Evolutionary conservation across 2,888 invertebrate genomes (phyloP).

Genomic region (Allophyes oxyacanthae): DNA sequence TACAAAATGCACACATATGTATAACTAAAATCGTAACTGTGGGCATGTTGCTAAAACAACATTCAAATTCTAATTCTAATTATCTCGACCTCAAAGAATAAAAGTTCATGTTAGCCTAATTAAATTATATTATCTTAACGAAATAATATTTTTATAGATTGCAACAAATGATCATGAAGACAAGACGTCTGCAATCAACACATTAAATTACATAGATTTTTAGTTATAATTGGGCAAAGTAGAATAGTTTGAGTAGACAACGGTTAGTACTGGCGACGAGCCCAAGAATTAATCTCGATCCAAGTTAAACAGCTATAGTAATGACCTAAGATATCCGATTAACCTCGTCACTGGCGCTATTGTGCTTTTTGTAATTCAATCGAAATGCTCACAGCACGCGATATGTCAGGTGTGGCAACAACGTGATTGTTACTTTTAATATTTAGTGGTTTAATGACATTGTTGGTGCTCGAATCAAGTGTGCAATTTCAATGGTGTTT

Average conservation of each 20-base stretch:
- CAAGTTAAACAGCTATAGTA: conserved; percentile 14
- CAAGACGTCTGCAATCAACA: neutral
- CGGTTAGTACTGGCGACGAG: conserved; percentile 8
- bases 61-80: conserved; percentile 5
- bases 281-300: conserved; percentile 29
- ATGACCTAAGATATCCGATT: conserved; percentile 59
- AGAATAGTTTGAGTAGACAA: conserved; percentile 7
- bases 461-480: conserved; percentile 34
- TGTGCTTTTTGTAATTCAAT: conserved; percentile 80
- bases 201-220: conserved; percentile 2
- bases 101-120: conserved; percentile 37
- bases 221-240: neutral
- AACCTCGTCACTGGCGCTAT: conserved; percentile 68
- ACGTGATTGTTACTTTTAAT: conserved; percentile 64
- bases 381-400: conserved; percentile 76
- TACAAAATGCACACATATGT: conserved; percentile 39
- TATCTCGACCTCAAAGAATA: conserved; percentile 41
- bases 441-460: conserved; percentile 50
- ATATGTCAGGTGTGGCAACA: conserved; percentile 77
- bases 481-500: conserved; percentile 16
- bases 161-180: conserved; percentile 11
- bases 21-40: conserved; percentile 19
- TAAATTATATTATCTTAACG: conserved; percentile 25
- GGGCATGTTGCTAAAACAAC: conserved; percentile 36
- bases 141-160: conserved; percentile 19